Conservation (phyloP, 2,113 vertebrate species). For the Gymnogyps californianus region DNA sequence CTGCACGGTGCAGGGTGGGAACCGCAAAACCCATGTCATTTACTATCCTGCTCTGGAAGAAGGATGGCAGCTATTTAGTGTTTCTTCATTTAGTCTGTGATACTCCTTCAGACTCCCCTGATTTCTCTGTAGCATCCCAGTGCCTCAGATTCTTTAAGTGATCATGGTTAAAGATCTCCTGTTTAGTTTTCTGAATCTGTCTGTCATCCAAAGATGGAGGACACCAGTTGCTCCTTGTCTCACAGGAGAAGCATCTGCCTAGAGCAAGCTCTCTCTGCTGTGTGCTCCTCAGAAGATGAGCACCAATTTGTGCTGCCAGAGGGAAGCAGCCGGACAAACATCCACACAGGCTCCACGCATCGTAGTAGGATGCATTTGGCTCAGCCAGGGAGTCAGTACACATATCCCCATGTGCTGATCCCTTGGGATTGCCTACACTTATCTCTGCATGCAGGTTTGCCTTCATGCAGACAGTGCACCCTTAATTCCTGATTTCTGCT, state of each 20-base stretch:
- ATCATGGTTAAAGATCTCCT: background rate
- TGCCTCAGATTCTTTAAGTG: background rate
- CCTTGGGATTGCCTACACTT: background rate
- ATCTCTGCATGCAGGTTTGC: background rate
- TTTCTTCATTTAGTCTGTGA: background rate
- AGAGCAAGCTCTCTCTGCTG: background rate
- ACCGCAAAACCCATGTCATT: background rate
- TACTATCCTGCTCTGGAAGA: background rate
- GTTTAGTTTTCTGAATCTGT: background rate
- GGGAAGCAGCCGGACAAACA: background rate
- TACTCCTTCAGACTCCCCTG: accelerated
- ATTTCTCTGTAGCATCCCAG: background rate
- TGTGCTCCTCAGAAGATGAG: background rate
- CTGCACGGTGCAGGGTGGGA: background rate
- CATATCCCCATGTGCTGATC: background rate
- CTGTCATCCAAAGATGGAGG: background rate
- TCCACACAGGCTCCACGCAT: accelerated
- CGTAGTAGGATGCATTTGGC: accelerated
- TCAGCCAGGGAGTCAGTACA: background rate
- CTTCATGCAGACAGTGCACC: background rate
- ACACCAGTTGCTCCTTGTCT: background rate
- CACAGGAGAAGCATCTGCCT: background rate
- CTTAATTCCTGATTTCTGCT: background rate
- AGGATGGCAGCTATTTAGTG: background rate
- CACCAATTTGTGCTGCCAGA: background rate